Evolutionary conservation across 2,113 vertebrate species (phyloP).

Genomic region (Sylvia atricapilla): DNA sequence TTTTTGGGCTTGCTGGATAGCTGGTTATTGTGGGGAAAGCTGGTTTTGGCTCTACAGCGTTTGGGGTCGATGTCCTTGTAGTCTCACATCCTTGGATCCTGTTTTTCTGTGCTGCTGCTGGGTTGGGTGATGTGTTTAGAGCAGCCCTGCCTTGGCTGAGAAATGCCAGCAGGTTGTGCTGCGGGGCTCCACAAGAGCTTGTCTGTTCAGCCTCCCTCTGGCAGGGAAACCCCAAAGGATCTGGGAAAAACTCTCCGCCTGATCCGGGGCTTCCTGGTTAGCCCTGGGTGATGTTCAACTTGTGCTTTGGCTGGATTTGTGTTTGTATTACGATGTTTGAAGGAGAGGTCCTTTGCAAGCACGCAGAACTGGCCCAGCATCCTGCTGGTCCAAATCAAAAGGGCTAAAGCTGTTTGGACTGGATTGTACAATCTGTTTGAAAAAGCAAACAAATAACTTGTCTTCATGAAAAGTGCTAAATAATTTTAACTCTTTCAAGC

Average conservation of each 20-base stretch:
- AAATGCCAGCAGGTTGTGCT: constrained; percentile 55
- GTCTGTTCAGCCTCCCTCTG: background rate
- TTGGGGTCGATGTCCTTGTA: background rate
- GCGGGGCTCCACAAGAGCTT: background rate
- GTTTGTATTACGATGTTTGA: background rate
- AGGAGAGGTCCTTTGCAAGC: background rate
- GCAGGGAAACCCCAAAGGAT: background rate
- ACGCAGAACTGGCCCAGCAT: background rate
- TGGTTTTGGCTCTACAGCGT: background rate
- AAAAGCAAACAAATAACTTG: background rate
- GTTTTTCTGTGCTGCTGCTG: background rate
- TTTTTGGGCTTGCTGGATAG: background rate
- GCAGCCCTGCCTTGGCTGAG: background rate
- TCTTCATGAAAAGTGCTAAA: background rate
- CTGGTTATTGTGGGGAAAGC: background rate
- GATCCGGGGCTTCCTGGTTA: background rate
- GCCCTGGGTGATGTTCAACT: background rate
- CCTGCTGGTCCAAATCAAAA: background rate
- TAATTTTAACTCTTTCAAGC: background rate
- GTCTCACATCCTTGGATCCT: background rate
- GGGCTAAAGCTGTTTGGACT: background rate
- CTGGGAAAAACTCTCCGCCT: background rate
- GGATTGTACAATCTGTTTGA: background rate
- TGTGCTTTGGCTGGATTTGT: background rate
- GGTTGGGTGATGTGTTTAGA: background rate